Evolutionary conservation across 2,888 invertebrate species (phyloP), one percentile per base, ranked within the genome.

Genomic region (Tubulanus polymorphus): DNA sequence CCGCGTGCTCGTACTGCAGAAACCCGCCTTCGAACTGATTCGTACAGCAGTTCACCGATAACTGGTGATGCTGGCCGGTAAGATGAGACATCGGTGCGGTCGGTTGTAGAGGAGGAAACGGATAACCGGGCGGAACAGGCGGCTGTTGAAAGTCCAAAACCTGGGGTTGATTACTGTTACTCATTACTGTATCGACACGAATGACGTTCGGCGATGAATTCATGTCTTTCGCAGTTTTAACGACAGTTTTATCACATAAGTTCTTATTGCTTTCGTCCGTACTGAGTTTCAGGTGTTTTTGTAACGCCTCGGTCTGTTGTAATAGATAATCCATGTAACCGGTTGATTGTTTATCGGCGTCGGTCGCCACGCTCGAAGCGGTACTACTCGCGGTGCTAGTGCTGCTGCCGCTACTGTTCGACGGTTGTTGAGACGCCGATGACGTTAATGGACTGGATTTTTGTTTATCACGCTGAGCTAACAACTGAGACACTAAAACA

Each of bases 401-500:
- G 6, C 20, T 23, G 6, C 20, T 20, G 18, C 41, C 41, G 15
- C 23, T 41, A 23, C 18, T 20, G 15, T 41, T 41, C 41, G 41
- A 15, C 6, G 20, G 20, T 18, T 20, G 20, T 41, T 41, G 18
- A 5, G 18, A 18, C 15, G 41, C 6, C n/a, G n/a, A n/a, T n/a
- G n/a, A n/a, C n/a, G n/a, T n/a, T n/a, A n/a, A n/a, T 15, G 41
- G 5, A 15, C 18, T 23, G 20, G 18, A 18, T 41, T 32, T 32
- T 32, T 32, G 10, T 54, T 67, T 68, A 52, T 70, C 70, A 32
- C 70, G 54, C 53, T 73, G 68, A 8, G 72, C 71, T 53, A 73
- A 58, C n/a, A 73, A 60, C 57, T 72, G 67, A 10, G 73, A 72
- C 18, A 74, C 72, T 29, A 71, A 60, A 26, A 72, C 63, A 32